Conservation (phyloP, 2,888 invertebrate species). For the Merodon equestris region DNA sequence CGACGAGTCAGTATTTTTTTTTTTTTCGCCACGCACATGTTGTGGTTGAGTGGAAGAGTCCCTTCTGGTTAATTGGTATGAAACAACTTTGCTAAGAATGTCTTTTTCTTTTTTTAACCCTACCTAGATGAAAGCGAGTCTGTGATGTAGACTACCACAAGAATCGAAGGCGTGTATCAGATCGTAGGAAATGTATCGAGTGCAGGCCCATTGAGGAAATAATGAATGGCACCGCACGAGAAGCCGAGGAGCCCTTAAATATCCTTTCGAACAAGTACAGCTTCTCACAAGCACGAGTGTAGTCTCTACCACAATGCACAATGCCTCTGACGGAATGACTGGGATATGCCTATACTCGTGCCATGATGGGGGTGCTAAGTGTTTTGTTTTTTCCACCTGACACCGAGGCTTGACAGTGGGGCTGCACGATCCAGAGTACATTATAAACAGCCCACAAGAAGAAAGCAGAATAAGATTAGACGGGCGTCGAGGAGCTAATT, state of each 20-base stretch:
- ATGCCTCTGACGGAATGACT: constrained; percentile 13
- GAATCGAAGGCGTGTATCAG: constrained; percentile 5
- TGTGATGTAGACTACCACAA: constrained; percentile 22
- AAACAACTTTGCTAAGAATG: constrained; percentile 27
- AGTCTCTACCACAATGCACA: constrained; percentile 17
- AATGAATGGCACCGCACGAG: constrained; percentile 41
- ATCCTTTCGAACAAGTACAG: constrained; percentile 39
- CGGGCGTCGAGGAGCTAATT: constrained; percentile 57
- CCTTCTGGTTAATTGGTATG: constrained; percentile 54
- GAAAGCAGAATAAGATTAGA: constrained; percentile 48
- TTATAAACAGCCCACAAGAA: constrained; percentile 28
- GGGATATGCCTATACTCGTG: not conserved
- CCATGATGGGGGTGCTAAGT: constrained; percentile 34
- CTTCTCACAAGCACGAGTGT: too few species aligned
- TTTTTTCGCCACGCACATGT: not conserved
- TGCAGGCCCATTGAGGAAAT: constrained; percentile 41
- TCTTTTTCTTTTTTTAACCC: constrained; percentile 18
- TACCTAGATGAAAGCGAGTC: constrained; percentile 26
- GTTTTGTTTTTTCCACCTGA: constrained; percentile 64
- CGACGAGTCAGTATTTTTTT: not conserved
- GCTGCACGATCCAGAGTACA: constrained; percentile 7
- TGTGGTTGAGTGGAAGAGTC: constrained; percentile 21
- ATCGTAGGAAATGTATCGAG: constrained; percentile 14
- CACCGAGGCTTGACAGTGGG: constrained; percentile 35
- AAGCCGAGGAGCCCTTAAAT: constrained; percentile 57